phyloP scores from a whole-genome alignment of 2,113 vertebrate species.

The Ameiurus melas region DNA sequence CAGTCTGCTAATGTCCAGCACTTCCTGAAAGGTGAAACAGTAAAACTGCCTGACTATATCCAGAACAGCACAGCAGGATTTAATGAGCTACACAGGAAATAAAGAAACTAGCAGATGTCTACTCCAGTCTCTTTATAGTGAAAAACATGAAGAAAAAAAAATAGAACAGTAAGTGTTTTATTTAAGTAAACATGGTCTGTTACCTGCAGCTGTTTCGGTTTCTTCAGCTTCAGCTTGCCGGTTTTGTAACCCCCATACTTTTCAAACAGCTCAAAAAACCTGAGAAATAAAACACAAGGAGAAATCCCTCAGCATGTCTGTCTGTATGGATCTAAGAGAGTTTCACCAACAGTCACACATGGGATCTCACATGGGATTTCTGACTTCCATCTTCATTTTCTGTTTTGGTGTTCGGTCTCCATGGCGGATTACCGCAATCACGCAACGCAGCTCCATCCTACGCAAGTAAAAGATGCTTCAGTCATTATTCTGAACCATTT shows the following conservation, averaged over 20 bases:
- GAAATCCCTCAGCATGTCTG: background rate
- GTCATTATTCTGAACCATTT: conserved; percentile 16
- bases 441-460: conserved; percentile 98
- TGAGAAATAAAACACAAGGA: conserved; percentile 56
- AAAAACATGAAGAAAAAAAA: background rate
- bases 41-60: background rate
- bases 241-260: conserved; percentile 96
- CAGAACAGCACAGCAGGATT: background rate
- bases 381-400: conserved; percentile 99
- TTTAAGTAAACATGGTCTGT: background rate
- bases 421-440: conserved; percentile 95
- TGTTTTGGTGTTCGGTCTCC: conserved; percentile 97
- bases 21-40: conserved; percentile 76
- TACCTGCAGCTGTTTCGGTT: conserved; percentile 96
- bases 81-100: background rate
- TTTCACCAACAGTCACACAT: background rate
- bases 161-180: background rate
- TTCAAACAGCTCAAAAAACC: conserved; percentile 96
- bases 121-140: background rate
- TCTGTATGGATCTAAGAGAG: background rate
- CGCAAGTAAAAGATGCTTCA: conserved; percentile 8
- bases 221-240: conserved; percentile 95
- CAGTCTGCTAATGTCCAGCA: conserved; percentile 92
- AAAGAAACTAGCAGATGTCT: background rate
- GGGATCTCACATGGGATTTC: conserved; percentile 81